Base-by-base conservation (phyloP, 2,888 invertebrate species). In the Brassicogethes aeneus region DNA sequence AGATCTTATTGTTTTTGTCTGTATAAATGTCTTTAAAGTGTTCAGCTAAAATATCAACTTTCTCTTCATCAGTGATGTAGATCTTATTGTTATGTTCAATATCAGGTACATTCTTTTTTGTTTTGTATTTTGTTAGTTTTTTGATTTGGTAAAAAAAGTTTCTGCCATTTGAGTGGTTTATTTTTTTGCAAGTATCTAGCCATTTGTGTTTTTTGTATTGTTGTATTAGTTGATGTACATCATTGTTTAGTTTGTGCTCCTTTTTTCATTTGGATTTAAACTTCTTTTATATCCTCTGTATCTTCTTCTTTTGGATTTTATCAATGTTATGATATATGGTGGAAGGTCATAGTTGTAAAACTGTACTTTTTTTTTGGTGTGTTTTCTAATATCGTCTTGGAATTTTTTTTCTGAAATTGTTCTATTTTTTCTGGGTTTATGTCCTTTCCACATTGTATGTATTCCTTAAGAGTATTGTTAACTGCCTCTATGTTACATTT, bases 11-110 rank as follows among this genome's bases (percentile, higher is more conserved):
- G 23, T 23, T 23, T 23, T 23, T 23, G 5, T 23, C 10, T 23
- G 23, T 23, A 23, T 23, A 23, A 23, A 23, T 23, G 23, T 23
- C 23, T 23, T n/a, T n/a, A n/a, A n/a, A n/a, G n/a, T n/a, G n/a
- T n/a, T n/a, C n/a, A 23, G 10, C 10, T 7, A 23, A 23, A 23
- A 23, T 23, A 23, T 23, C 23, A 23, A 23, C 23, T 23, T 23
- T 23, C 23, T 23, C 23, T 23, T 23, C 23, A 23, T 23, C 23
- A 7, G 23, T 7, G 23, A 5, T 23, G 23, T 23, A 23, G 23
- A 23, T 23, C 23, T 23, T 23, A 23, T 23, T 23, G 23, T 23
- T 23, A 23, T 23, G 23, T 23, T 23, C 23, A 23, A 23, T 23
- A 7, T 23, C 23, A 10, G 23, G 23, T 23, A 23, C 10, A 10